Evolutionary conservation across 2,113 vertebrate species (phyloP), one percentile per base, ranked within the genome.

Genomic region (Nothobranchius kuhntae): DNA sequence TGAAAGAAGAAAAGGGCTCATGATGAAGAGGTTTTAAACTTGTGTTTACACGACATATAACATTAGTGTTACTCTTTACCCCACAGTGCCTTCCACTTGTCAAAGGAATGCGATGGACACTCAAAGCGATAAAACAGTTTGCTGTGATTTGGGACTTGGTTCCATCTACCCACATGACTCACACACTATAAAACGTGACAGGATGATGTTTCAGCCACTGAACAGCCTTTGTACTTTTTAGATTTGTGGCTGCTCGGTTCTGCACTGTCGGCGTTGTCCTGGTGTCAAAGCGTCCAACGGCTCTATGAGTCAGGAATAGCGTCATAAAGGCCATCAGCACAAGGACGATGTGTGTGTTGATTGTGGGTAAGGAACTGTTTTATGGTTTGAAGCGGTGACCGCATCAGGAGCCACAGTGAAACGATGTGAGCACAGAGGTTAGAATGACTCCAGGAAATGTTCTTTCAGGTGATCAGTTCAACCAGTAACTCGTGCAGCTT

Each of bases 241-340:
- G 68, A 78, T 80, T 86, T 81, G 79, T 78, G 54, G 44, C 59
- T 2, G 46, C 55, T 65, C 52, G 59, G 54, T 70, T 68, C 13
- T 44, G 68, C 51, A 51, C 51, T 10, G 51, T 61, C 30, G 36
- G 45, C 60, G 55, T 61, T 30, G 66, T 65, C 69, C 46, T 21
- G 56, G 76, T 85, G 75, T 68, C 70, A 3, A 30, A 73, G 58
- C 80, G 77, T 80, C 80, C 13, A 46, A 71, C 69, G 44, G 65
- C 72, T 54, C 54, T 53, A 36, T 85, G 89, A 85, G 65, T 89
- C 84, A 83, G 61, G 36, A 11, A 55, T 78, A 75, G 73, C 67
- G 59, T 84, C 88, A 87, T 1, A n/a, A 48, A 45, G 73, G 35
- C 70, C 66, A 40, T 65, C 52, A 13, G 65, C 44, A 44, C 56